These are phyloP conservation scores for Athene noctua DNA, from an alignment of 2,113 vertebrate genomes.

Conservation along the genomic window DNA sequence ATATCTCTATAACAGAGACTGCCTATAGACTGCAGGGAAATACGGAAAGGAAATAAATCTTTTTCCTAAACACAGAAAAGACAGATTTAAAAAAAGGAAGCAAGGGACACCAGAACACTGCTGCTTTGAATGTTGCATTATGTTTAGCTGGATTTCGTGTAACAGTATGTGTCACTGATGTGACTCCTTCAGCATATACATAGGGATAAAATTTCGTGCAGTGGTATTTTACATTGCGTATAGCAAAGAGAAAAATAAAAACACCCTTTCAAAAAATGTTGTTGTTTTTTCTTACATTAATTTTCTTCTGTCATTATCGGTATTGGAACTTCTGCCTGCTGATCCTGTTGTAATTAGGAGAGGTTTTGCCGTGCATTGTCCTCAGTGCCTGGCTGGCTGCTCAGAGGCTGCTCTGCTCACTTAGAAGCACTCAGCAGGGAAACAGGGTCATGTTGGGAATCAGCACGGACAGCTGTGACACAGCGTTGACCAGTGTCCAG, in stretches of 20 bases:
- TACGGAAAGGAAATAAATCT: conserved; percentile 5
- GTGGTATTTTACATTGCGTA: not conserved
- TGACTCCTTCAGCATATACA: conserved; percentile 3
- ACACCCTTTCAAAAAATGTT: not conserved
- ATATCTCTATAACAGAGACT: too few relatives aligned
- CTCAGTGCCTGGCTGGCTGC: not conserved
- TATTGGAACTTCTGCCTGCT: not conserved
- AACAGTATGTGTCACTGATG: conserved; percentile 4
- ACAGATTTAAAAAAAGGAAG: conserved; percentile 29
- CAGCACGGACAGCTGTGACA: not conserved
- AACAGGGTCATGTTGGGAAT: conserved; percentile 20
- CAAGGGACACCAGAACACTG: not conserved
- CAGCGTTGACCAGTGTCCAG: not conserved
- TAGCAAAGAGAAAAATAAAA: not conserved
- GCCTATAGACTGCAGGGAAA: conserved; percentile 1
- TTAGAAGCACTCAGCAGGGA: conserved; percentile 21
- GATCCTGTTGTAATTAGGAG: not conserved
- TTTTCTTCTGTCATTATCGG: not conserved
- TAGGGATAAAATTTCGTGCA: not conserved
- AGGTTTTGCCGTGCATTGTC: not conserved
- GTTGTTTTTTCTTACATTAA: not conserved
- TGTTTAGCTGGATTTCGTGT: not conserved
- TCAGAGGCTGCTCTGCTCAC: not conserved
- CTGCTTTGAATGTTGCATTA: conserved; percentile 24
- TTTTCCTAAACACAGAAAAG: conserved; percentile 1